Evolutionary conservation across 2,888 invertebrate species (phyloP), one percentile per base, ranked within the genome.

Genomic region (Seira ritae): DNA sequence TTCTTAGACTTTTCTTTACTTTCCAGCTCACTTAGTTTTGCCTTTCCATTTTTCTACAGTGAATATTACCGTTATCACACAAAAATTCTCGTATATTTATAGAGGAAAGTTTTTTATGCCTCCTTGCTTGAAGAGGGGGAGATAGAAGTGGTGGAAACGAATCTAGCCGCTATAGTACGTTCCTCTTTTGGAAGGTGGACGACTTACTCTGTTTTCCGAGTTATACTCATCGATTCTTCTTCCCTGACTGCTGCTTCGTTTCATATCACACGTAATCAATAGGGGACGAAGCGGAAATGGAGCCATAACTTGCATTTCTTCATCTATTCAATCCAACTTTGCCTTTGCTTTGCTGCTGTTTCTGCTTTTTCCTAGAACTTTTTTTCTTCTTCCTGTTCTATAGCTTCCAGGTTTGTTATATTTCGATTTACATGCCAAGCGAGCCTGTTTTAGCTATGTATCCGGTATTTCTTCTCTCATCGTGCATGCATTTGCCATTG

Each of bases 301-400:
- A 84, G 84, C 80, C 80, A 83, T 85, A 80, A 84, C 84, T 85
- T 73, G 71, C 72, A 81, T 81, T 73, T 85, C 73, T 80, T 80
- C 71, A 72, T 55, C 77, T 66, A 81, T 62, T 71, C 71, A 37
- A 62, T 71, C 55, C 67, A 22, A 46, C 72, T 50, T 79, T 65
- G 23, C 37, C 20, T 46, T 31, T 55, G 67, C 46, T 46, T 55
- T 66, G 42, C 72, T 46, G 19, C 42, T 70, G 31, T 71, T 37
- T 37, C 42, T 37, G 12, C 69, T 37, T 37, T 65, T 68, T 37
- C 71, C 46, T 23, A 69, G 73, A 19, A 37, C 68, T 15, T 60
- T 42, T 20, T 50, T 37, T 70, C 62, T 50, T 72, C 50, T 50
- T 19, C 80, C 62, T 20, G 60, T 22, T n/a, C 24, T 50, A 20